A percentile compares a stretch with the other conserved stretches of the same genome.
Evolutionary conservation across 1,140 invertebrate species (phyloP).

Genomic region (Habropoda laboriosa): DNA sequence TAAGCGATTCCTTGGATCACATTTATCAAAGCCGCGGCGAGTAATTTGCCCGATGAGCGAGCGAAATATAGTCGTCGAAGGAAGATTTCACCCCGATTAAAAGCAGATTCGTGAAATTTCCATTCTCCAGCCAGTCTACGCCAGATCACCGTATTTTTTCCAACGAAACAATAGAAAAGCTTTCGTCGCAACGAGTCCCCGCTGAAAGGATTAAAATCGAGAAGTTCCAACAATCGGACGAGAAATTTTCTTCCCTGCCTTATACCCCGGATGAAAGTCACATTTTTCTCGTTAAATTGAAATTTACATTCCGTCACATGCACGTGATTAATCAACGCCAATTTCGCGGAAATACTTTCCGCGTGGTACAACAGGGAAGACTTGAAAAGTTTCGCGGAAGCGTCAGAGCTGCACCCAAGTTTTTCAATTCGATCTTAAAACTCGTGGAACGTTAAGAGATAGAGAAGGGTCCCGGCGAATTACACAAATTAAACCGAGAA

Average conservation of each 20-base stretch:
- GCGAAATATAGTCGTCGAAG: neutral
- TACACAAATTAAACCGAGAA: slow-evolving; percentile 6
- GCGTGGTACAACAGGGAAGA: too few relatives aligned
- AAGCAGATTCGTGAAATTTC: neutral
- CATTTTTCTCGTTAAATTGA: too few relatives aligned
- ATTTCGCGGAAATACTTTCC: too few relatives aligned
- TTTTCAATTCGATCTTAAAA: slow-evolving; percentile 14
- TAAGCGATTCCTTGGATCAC: too few relatives aligned
- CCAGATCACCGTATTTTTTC: neutral
- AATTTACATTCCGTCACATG: too few relatives aligned
- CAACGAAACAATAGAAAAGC: neutral
- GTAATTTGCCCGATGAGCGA: neutral
- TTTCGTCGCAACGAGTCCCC: neutral
- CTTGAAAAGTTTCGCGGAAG: neutral
- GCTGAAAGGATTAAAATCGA: neutral
- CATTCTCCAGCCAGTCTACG: neutral
- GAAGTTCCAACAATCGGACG: too few relatives aligned
- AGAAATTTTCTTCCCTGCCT: neutral
- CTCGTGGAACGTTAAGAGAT: neutral
- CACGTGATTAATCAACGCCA: too few relatives aligned
- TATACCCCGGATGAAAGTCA: too few relatives aligned
- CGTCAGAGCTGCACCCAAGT: neutral
- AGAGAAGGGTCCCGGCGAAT: neutral
- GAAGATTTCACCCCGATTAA: neutral
- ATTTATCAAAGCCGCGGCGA: neutral